Conservation (phyloP, 2,113 vertebrate genomes). For the Odontophorus gujanensis region DNA sequence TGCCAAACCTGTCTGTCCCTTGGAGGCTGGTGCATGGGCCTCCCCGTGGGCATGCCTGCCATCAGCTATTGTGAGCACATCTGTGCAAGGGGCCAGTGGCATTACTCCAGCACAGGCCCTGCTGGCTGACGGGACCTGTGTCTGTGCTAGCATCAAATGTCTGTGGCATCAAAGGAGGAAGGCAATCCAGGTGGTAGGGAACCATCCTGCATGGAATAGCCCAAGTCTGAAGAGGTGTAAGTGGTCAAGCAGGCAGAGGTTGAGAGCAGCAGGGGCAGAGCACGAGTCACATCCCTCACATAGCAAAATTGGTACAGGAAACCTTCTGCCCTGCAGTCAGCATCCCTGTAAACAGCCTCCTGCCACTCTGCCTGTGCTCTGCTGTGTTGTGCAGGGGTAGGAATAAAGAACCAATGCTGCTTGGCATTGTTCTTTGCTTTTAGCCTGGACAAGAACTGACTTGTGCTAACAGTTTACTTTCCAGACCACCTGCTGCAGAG, state of each 20-base stretch:
- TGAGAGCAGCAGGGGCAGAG: accelerated
- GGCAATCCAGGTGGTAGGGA: not conserved
- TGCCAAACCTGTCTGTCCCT: not conserved
- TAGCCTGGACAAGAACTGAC: conserved; percentile 3
- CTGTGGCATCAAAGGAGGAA: not conserved
- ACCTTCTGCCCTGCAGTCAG: not conserved
- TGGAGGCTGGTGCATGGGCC: not conserved
- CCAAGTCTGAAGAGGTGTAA: not conserved
- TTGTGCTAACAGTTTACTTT: not conserved
- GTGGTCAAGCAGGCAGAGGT: not conserved
- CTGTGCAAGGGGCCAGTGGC: not conserved
- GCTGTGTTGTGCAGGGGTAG: not conserved
- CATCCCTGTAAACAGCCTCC: not conserved
- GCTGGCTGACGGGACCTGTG: not conserved
- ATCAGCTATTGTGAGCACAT: not conserved
- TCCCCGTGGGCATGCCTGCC: not conserved
- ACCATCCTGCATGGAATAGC: not conserved
- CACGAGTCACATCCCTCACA: not conserved
- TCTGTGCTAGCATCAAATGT: not conserved
- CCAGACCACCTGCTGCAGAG: not conserved
- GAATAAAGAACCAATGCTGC: not conserved
- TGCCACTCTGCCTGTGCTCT: accelerated
- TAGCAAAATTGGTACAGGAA: not conserved
- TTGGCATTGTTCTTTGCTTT: not conserved
- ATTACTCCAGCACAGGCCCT: not conserved